Evolutionary conservation across 2,797 vertebrate genomes (phyloP), one percentile per base, ranked within the genome.

Genomic region (Acrossocheilus fasciatus): DNA sequence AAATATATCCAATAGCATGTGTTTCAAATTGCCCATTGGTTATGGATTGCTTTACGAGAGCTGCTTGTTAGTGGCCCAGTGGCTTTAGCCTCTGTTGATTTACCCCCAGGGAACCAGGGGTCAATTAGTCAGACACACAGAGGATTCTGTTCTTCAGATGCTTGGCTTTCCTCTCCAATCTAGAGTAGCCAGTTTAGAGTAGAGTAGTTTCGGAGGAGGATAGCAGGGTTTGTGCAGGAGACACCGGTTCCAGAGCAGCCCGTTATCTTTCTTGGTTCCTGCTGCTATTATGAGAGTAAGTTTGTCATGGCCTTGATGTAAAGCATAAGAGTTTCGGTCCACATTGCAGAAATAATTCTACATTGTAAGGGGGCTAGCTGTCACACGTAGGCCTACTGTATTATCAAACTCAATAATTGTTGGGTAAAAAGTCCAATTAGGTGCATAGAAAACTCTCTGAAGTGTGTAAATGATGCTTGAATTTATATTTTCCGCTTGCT

Each of bases 11-110:
- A 93, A 93, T 94, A 93, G 94, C 95, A 95, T 94, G 89, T 96
- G 95, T 95, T 96, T 96, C 92, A 95, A 95, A 96, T 96, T 96
- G 95, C 90, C 94, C 94, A 93, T 95, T 94, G 92, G 94, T 96
- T 95, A 95, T 95, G 95, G 95, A 95, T 94, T 88, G 91, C 91
- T 95, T 96, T 95, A 97, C 93, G 92, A 96, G 95, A 87, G 93
- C 89, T 92, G 92, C 93, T 94, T 92, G 92, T 95, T 94, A 96
- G 95, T 92, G 91, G 92, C 92, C 94, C 92, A 91, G 93, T 95
- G 94, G 93, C 92, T 77, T 86, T 92, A 95, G 93, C 90, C 89
- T 87, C 91, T 93, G 93, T 95, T 94, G 94, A 96, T 95, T 92
- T 95, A 95, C 94, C 95, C 94, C 95, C 90, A 90, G 95, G 94